phyloP scores from a whole-genome alignment of 2,888 invertebrate species.

The Ennomos quercinarius region DNA sequence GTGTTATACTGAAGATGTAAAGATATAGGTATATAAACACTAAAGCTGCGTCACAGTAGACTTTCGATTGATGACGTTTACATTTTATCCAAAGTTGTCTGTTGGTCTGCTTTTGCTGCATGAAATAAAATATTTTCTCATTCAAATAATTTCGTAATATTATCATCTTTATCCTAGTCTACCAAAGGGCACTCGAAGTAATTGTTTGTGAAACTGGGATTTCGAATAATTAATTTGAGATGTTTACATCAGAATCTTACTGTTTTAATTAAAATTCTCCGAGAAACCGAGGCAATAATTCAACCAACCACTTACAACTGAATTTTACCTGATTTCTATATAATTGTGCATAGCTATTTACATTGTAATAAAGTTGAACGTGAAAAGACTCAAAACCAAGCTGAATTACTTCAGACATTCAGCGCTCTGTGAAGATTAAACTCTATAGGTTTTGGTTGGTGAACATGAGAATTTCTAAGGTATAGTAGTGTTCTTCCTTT shows the following conservation, averaged over 20 bases:
- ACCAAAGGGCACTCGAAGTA: constrained; percentile 5
- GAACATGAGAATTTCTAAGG: not conserved
- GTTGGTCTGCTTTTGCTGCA: no score
- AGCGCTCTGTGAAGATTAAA: constrained; percentile 6
- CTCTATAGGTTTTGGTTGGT: not conserved
- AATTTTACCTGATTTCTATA: constrained; percentile 18
- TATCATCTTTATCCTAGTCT: not conserved
- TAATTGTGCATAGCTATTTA: constrained; percentile 6
- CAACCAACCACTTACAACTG: constrained; percentile 24
- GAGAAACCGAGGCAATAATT: constrained; percentile 28
- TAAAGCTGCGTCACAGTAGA: no score
- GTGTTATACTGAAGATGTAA: no score
- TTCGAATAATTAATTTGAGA: constrained; percentile 25
- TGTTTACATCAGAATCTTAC: constrained; percentile 22
- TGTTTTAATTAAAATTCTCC: constrained; percentile 31
- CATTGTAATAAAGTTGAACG: constrained; percentile 12
- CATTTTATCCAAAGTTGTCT: no score
- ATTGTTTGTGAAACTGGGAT: constrained; percentile 24
- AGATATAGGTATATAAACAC: no score
- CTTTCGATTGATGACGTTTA: no score
- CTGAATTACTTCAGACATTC: constrained; percentile 10
- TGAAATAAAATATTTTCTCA: no score
- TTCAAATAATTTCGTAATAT: no score
- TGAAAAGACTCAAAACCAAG: not conserved
- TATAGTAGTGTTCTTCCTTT: no score